phyloP scores from a whole-genome alignment of 92 coral and sea anemone species.

The Epizoanthus illoricatus region DNA sequence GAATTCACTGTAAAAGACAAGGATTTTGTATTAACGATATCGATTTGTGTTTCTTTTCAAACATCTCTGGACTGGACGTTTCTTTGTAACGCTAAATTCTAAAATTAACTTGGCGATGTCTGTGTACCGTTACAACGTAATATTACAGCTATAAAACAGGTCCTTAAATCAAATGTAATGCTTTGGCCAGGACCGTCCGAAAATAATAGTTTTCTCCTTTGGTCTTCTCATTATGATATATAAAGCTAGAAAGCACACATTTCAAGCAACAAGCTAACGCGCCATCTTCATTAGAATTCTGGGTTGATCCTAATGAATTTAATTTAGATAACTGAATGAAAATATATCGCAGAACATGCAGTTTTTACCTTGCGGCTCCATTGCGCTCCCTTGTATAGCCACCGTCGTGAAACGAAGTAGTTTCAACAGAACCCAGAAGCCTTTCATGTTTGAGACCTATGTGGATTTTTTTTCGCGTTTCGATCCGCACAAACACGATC shows the following conservation, averaged over 20 bases:
- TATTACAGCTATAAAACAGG: no score
- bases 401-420: slow-evolving; percentile 34
- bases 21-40: no score
- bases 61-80: no score
- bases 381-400: slow-evolving; percentile 1
- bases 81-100: no score
- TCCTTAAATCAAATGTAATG: no score
- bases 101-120: no score
- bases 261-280: not conserved
- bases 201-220: no score
- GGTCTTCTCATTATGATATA: no score
- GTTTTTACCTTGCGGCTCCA: slow-evolving; percentile 5
- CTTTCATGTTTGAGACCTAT: not conserved
- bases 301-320: not conserved
- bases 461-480: not conserved
- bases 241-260: not conserved
- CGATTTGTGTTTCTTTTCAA: no score
- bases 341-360: not conserved
- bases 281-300: not conserved
- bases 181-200: no score
- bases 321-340: not conserved
- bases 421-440: not conserved
- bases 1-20: no score
- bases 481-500: slow-evolving; percentile 4
- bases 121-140: no score